Evolutionary conservation across 1,140 invertebrate genomes (phyloP), one percentile per base, ranked within the genome.

Genomic region (Oryctes rhinoceros): DNA sequence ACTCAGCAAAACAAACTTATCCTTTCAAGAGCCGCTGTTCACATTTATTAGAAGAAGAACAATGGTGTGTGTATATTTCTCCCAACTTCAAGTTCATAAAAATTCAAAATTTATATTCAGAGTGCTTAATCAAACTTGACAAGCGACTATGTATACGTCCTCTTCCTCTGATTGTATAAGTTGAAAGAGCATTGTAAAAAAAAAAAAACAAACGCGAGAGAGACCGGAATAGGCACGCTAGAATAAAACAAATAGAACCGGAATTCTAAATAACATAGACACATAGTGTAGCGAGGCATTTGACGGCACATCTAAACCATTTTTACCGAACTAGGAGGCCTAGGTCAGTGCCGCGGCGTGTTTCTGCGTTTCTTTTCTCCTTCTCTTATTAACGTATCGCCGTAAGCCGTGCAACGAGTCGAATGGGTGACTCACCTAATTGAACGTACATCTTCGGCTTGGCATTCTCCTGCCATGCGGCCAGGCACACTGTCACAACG

Each of bases 381-480:
- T 18, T 59, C 7, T 44, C 39, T 44, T 10, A 44, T 44, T 44
- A 5, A 44, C 47, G 24, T 11, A 47, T 49, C 44, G 77, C 44
- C 3, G 44, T 48, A 78, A 78, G 35, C 53, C 11, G 53, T 3
- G 53, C 5, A 30, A 74, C 24, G 24, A 30, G 0, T 30, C 24
- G 24, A 15, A 74, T 74, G 67, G n/a, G 37, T 37, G 20, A 93
- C 94, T 93, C 87, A 96, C 94, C 94, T 91, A 95, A 91, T 91
- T 95, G 93, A 87, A 95, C 94, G 91, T 93, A 94, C 91, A 95
- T 94, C 91, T 95, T 95, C 84, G 94, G 94, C 89, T 94, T 91
- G 88, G 94, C 92, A 89, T 95, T 95, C 88, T 95, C 94, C 92
- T 96, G 94, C 94, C 94, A 95, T 83, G 93, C 92, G 35, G 83